phyloP scores from a whole-genome alignment of 2,888 invertebrate genomes.

The Dysmachus trigonus region DNA sequence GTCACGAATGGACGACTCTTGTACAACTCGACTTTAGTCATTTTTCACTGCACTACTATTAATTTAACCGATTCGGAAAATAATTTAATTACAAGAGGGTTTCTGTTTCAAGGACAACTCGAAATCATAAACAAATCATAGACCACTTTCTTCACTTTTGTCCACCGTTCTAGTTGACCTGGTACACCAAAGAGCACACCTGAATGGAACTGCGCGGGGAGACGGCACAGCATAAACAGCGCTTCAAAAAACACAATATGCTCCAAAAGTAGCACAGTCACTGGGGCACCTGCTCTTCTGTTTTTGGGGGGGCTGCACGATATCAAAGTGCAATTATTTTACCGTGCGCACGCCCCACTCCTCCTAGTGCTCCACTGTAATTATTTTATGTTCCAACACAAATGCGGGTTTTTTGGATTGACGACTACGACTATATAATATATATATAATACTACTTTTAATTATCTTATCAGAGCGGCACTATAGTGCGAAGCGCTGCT shows the following conservation, averaged over 20 bases:
- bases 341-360: neutral
- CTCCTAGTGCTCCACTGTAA: neutral
- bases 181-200: neutral
- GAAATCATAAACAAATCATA: neutral
- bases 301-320: neutral
- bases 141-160: neutral
- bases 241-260: neutral
- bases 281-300: neutral
- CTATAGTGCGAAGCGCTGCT: neutral
- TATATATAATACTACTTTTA: neutral
- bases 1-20: slow-evolving; percentile 62
- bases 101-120: neutral
- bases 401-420: neutral
- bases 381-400: neutral
- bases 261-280: neutral
- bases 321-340: neutral
- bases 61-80: neutral
- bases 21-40: slow-evolving; percentile 64
- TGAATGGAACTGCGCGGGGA: neutral
- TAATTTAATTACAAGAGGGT: neutral
- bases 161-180: neutral
- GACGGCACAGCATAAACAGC: neutral
- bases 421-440: neutral
- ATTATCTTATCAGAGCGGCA: neutral
- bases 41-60: slow-evolving; percentile 53